Percentiles rank a stretch among this genome's conserved stretches.
These are phyloP conservation scores for Ennomos fuscantarius DNA, from an alignment of 2,888 invertebrate genomes.

Conservation along the genomic window DNA sequence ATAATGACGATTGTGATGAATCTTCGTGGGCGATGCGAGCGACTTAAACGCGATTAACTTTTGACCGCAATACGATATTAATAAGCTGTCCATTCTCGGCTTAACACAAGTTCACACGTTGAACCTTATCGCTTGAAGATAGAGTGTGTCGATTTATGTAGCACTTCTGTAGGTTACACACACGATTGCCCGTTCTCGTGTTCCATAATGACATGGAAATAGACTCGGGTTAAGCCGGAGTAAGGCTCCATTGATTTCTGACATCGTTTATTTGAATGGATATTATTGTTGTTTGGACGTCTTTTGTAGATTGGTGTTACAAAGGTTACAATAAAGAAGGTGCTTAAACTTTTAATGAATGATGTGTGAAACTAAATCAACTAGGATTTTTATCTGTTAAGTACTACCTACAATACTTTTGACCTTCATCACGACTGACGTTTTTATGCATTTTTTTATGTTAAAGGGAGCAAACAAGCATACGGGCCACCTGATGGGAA, in stretches of 20 bases:
- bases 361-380: slow-evolving; percentile 10
- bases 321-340: slow-evolving; percentile 21
- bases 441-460: no score
- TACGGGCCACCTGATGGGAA: no score
- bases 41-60: slow-evolving; percentile 84
- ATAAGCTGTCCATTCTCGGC: slow-evolving; percentile 70
- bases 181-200: slow-evolving; percentile 12
- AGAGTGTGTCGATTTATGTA: slow-evolving; percentile 26
- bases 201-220: slow-evolving; percentile 76
- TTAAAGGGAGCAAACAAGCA: no score
- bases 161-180: slow-evolving; percentile 11
- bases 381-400: background rate
- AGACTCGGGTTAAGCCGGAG: slow-evolving; percentile 51
- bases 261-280: slow-evolving; percentile 58
- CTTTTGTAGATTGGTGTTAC: slow-evolving; percentile 36
- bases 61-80: slow-evolving; percentile 81
- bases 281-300: slow-evolving; percentile 42
- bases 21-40: slow-evolving; percentile 83
- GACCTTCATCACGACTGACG: no score
- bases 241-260: slow-evolving; percentile 58
- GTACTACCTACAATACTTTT: no score
- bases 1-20: slow-evolving; percentile 85
- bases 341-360: slow-evolving; percentile 15
- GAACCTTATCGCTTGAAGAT: slow-evolving; percentile 25
- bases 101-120: slow-evolving; percentile 33